Conservation (phyloP, 1,140 invertebrate species). For the Portunus trituberculatus region DNA sequence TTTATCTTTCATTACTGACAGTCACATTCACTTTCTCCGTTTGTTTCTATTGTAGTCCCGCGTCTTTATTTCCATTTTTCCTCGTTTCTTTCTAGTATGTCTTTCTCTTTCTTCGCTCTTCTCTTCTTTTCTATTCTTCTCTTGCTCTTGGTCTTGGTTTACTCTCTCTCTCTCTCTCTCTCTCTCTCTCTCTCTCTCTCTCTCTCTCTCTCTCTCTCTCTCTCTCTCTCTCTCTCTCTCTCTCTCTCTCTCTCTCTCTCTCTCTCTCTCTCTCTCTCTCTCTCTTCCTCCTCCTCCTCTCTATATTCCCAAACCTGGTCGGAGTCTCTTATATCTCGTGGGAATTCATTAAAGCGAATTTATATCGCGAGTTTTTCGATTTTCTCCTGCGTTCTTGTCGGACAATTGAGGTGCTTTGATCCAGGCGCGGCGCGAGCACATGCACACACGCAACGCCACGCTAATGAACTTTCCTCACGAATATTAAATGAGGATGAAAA, state of each 20-base stretch:
- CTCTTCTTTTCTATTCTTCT: too few species aligned
- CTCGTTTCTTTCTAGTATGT: not conserved
- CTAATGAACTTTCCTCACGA: not conserved
- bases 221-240: too few species aligned
- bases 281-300: not conserved
- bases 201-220: too few species aligned
- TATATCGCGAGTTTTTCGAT: not conserved
- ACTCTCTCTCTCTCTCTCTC: too few species aligned
- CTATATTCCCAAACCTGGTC: not conserved
- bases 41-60: not conserved
- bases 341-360: not conserved
- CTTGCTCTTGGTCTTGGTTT: too few species aligned
- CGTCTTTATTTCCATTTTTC: not conserved
- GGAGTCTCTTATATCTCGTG: not conserved
- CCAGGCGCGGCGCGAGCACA: not conserved
- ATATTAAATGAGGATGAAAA: too few species aligned
- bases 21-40: not conserved
- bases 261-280: too few species aligned
- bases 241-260: too few species aligned
- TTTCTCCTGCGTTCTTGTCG: not conserved
- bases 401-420: not conserved
- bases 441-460: not conserved
- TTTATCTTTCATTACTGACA: constrained; percentile 4
- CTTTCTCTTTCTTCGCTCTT: not conserved
- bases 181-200: too few species aligned